Percentiles rank a stretch among this genome's conserved stretches.
Conservation (phyloP, 2,888 invertebrate species). For the Tromatobia lineatoria region DNA sequence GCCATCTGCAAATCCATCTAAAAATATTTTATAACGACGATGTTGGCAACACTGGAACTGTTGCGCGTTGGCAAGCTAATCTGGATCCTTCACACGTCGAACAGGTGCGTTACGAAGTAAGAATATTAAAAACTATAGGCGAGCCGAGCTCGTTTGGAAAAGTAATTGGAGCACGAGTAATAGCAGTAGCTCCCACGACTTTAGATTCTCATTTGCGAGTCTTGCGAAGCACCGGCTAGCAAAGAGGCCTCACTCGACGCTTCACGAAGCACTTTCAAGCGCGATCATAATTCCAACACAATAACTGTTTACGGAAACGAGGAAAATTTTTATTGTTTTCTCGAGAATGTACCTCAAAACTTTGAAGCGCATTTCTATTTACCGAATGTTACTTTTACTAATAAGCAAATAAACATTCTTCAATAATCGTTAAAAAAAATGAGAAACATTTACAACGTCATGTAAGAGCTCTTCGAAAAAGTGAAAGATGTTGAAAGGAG, state of each 20-base stretch:
- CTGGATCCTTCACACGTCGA: neutral
- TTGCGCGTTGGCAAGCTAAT: neutral
- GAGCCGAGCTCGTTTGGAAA: neutral
- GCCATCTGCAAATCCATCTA: no score
- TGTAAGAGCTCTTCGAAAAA: conserved; percentile 14
- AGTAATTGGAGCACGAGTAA: conserved; percentile 22
- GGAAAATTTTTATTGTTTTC: conserved; percentile 17
- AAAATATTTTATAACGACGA: no score
- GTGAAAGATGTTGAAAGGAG: neutral
- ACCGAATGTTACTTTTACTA: conserved; percentile 23
- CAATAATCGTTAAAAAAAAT: conserved; percentile 22
- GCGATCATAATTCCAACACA: neutral
- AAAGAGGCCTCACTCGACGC: neutral
- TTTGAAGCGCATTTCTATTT: conserved; percentile 22
- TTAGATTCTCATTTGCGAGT: conserved; percentile 16
- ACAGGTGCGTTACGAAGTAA: neutral
- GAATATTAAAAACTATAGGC: conserved; percentile 5
- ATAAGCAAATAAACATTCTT: conserved; percentile 26
- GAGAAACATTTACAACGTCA: conserved; percentile 8
- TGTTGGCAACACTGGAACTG: neutral
- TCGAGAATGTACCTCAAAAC: conserved; percentile 19
- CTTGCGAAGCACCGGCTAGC: neutral
- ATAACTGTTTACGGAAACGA: conserved; percentile 20
- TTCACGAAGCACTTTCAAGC: conserved; percentile 4
- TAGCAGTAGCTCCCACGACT: neutral